These are phyloP conservation scores for Mola mola DNA, from an alignment of 2,113 vertebrate genomes.

Conservation along the genomic window DNA sequence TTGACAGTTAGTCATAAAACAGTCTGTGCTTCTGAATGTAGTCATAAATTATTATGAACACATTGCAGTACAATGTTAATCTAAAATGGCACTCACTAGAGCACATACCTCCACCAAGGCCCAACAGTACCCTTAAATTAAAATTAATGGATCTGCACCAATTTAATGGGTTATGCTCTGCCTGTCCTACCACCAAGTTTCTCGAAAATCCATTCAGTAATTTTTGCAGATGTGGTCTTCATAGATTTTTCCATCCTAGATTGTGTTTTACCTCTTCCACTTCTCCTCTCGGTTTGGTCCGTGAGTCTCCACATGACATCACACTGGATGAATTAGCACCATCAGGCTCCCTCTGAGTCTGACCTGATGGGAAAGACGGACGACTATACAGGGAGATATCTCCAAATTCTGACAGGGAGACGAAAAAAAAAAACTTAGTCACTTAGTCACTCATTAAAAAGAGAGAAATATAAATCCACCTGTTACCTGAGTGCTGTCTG, in stretches of 20 bases:
- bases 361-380: conserved; percentile 90
- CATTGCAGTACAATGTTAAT: too few relatives aligned
- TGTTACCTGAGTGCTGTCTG: conserved; percentile 87
- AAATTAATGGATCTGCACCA: not conserved
- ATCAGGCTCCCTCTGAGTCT: conserved; percentile 83
- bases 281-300: conserved; percentile 81
- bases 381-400: conserved; percentile 91
- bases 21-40: too few relatives aligned
- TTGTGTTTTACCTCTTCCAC: conserved; percentile 84
- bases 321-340: conserved; percentile 89
- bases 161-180: too few relatives aligned
- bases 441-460: not conserved
- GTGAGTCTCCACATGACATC: conserved; percentile 88
- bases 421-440: not conserved
- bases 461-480: not conserved
- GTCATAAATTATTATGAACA: too few relatives aligned
- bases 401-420: conserved; percentile 76
- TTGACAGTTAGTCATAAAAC: too few relatives aligned
- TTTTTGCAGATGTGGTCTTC: not conserved
- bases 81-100: too few relatives aligned
- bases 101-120: too few relatives aligned
- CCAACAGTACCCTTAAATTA: too few relatives aligned
- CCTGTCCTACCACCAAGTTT: too few relatives aligned
- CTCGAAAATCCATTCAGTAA: too few relatives aligned
- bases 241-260: not conserved